Evolutionary conservation across 2,113 vertebrate species (phyloP), one percentile per base, ranked within the genome.

Genomic region (Lampris megalopsis): DNA sequence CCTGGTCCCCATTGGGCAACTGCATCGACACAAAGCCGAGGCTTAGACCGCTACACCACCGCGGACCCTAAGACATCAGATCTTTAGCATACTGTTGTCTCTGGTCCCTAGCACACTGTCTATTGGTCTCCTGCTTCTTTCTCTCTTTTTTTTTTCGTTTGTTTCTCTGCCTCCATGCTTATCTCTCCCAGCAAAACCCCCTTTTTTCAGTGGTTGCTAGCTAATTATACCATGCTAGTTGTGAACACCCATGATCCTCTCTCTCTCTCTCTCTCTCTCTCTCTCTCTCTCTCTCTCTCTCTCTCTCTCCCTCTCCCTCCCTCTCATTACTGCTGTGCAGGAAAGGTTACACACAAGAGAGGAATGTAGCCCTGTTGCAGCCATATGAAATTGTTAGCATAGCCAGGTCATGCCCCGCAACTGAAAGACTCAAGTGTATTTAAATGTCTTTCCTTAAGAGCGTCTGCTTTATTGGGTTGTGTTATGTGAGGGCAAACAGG

Each of bases 311-410:
- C 24, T 0, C 7, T 57, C 68, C 45, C 50, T 61, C 53, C 3
- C 56, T 68, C 13, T 0, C 60, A 69, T 68, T 58, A 86, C 84
- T 63, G 72, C 80, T 81, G 88, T 1, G 80, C 49, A 71, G 3
- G 2, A 81, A 92, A 90, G 86, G 88, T 90, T 88, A 77, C 54
- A 50, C 5, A 66, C 68, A 80, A 77, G 61, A 91, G 82, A 84
- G 73, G 1, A 87, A 75, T 47, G 2, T 80, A 68, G 82, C 77
- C 85, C 84, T 54, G 59, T 41, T 40, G 2, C 59, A 75, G 56
- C 47, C 75, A 52, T 38, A 63, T n/a, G 49, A 41, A 5, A 7
- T 4, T 3, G 1, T 66, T 59, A 35, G 2, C n/a, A 6, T 35
- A 41, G 59, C 49, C 49, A 50, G 49, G 50, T 7, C 7, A 4